These are phyloP conservation scores for Takifugu bimaculatus DNA, from an alignment of 2,113 vertebrate genomes.

Conservation along the genomic window DNA sequence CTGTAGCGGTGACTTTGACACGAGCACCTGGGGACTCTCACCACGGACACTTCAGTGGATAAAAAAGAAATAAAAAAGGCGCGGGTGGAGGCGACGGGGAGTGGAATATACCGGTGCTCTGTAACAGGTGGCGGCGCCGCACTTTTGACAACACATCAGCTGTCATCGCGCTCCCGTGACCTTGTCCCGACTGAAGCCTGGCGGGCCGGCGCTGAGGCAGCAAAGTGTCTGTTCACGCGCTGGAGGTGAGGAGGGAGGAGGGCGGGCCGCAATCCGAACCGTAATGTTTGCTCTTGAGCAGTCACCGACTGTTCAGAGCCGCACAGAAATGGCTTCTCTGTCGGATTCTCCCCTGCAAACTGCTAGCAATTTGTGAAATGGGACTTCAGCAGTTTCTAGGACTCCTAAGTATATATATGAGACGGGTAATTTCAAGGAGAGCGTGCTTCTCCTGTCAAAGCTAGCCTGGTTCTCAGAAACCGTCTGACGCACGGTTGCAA, in stretches of 20 bases:
- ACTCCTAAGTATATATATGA: not conserved
- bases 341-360: not conserved
- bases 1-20: conserved; percentile 39
- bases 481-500: too few relatives aligned
- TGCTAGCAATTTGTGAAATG: not conserved
- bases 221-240: conserved; percentile 51
- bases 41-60: conserved; percentile 40
- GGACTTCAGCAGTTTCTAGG: not conserved
- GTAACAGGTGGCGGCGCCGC: conserved; percentile 53
- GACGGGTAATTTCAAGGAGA: conserved; percentile 5
- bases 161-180: conserved; percentile 46
- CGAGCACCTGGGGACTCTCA: conserved; percentile 38
- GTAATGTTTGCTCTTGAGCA: conserved; percentile 50
- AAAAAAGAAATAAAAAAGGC: conserved; percentile 1
- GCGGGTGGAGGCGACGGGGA: conserved; percentile 24
- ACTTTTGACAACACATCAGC: conserved; percentile 42
- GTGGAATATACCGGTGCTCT: conserved; percentile 17
- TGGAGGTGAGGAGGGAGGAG: conserved; percentile 10
- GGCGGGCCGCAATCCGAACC: not conserved
- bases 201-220: conserved; percentile 49
- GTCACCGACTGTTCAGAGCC: conserved; percentile 52
- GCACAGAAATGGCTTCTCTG: conserved; percentile 28
- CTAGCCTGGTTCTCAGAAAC: too few relatives aligned
- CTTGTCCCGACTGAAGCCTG: conserved; percentile 53
- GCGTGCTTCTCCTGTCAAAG: not conserved